Evolutionary conservation across 2,113 vertebrate genomes (phyloP).

Genomic region (Phyllostomus hastatus): DNA sequence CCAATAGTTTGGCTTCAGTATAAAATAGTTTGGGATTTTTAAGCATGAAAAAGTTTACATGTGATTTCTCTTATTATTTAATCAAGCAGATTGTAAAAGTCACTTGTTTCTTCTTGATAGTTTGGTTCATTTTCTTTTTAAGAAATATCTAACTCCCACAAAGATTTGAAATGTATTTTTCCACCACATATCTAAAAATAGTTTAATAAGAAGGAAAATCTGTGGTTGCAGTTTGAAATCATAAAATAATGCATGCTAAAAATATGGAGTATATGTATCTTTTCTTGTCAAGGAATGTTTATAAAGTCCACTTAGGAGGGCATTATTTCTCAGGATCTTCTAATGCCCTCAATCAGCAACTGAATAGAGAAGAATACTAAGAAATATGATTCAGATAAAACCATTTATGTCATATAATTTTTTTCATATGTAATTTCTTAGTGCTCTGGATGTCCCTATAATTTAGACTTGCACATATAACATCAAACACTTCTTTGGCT

Average conservation of each 20-base stretch:
- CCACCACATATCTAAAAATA: constrained; percentile 6
- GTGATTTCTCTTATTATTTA: not conserved
- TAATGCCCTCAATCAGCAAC: constrained; percentile 21
- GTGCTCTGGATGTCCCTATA: constrained; percentile 53
- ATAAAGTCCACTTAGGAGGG: constrained; percentile 4
- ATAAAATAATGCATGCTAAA: constrained; percentile 21
- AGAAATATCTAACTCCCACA: not conserved
- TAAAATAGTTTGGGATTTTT: not conserved
- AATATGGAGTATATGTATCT: not conserved
- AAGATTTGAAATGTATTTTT: constrained; percentile 29
- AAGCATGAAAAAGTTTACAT: not conserved
- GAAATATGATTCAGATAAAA: constrained; percentile 46
- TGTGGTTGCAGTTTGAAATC: not conserved
- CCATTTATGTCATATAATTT: constrained; percentile 42
- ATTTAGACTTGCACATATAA: constrained; percentile 24
- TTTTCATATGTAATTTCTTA: constrained; percentile 53
- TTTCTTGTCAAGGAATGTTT: constrained; percentile 25
- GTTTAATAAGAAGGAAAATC: not conserved
- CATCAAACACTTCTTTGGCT: not conserved
- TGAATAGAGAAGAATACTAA: constrained; percentile 42
- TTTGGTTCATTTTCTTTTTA: not conserved
- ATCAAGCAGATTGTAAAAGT: not conserved
- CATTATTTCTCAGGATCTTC: not conserved
- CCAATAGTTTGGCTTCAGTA: not conserved
- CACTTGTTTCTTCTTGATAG: not conserved